Evolutionary conservation across 2,888 invertebrate species (phyloP).

Genomic region (Isotomurus palustris): DNA sequence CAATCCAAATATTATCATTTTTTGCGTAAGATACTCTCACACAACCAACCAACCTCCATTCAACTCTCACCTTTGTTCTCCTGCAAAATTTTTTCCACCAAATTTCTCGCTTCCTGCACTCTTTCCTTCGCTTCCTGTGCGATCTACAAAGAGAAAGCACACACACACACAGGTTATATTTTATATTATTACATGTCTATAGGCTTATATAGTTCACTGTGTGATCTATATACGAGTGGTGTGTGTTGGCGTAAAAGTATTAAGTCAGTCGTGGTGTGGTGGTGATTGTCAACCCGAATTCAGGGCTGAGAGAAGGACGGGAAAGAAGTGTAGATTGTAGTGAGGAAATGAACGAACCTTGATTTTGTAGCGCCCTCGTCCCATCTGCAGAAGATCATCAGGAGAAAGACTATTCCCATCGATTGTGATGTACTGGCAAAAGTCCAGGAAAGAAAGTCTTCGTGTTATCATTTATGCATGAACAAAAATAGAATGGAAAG

Average conservation of each 20-base stretch:
- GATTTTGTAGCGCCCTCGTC: conserved; percentile 56
- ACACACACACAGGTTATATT: too few relatives aligned
- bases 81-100: conserved; percentile 58
- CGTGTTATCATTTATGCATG: neutral
- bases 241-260: too few relatives aligned
- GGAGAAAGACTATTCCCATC: conserved; percentile 58
- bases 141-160: conserved; percentile 53
- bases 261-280: too few relatives aligned
- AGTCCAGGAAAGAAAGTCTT: neutral
- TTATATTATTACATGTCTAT: too few relatives aligned
- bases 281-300: too few relatives aligned
- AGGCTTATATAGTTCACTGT: neutral
- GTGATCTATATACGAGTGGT: too few relatives aligned
- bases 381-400: conserved; percentile 57
- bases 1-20: neutral
- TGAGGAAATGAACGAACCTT: too few relatives aligned
- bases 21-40: neutral
- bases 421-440: conserved; percentile 53
- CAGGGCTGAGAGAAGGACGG: too few relatives aligned
- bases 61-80: conserved; percentile 56
- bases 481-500: too few relatives aligned
- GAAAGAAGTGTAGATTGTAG: too few relatives aligned
- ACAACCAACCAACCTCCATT: neutral
- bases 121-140: conserved; percentile 55
- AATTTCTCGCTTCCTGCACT: conserved; percentile 54